Evolutionary conservation across 2,797 vertebrate species (phyloP).

Genomic region (Micrastur ruficollis): DNA sequence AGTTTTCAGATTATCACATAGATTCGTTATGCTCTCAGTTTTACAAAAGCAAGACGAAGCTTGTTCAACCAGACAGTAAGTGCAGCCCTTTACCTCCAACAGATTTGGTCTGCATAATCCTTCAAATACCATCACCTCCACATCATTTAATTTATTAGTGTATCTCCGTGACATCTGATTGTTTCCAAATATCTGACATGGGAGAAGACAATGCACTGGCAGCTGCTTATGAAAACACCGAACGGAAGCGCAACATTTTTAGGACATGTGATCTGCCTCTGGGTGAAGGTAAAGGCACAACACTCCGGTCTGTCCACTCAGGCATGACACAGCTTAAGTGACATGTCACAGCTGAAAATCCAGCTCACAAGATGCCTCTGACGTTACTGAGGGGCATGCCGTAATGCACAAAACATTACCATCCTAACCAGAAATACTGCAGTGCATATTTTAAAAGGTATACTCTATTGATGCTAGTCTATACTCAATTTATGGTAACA

Average conservation of each 20-base stretch:
- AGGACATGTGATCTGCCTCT: not conserved
- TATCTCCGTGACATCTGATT: not conserved
- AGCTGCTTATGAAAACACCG: not conserved
- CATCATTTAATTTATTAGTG: not conserved
- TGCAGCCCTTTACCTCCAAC: not conserved
- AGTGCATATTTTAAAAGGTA: not conserved
- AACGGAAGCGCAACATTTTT: slow-evolving; percentile 1
- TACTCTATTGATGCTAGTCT: not conserved
- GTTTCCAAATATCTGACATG: not conserved
- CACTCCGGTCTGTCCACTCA: not conserved
- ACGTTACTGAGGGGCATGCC: not conserved
- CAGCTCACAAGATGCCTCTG: not conserved
- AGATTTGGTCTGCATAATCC: not conserved
- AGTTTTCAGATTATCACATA: not conserved
- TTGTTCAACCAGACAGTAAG: not conserved
- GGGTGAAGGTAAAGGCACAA: not conserved
- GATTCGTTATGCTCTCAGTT: not conserved
- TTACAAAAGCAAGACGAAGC: not conserved
- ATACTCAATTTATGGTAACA: not conserved
- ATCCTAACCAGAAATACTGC: not conserved
- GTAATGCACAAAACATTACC: not conserved
- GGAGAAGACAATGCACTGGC: not conserved
- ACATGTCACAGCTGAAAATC: slow-evolving; percentile 52
- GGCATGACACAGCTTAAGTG: not conserved
- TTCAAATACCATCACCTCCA: not conserved